Conservation (phyloP, 2,113 vertebrate species). For the Datnioides undecimradiatus region DNA sequence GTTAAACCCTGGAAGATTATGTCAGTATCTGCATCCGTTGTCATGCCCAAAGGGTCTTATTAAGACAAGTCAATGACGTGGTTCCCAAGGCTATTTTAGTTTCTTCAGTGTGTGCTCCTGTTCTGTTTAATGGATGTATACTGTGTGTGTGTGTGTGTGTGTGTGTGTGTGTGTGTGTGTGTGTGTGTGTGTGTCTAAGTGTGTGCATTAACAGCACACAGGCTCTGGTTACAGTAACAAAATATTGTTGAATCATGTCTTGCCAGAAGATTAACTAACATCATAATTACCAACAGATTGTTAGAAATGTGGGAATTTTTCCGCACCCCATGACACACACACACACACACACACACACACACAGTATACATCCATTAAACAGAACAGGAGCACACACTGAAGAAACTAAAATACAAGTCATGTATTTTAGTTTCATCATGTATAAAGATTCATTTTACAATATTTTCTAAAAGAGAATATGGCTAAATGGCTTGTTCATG, state of each 20-base stretch:
- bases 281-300: background rate
- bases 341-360: background rate
- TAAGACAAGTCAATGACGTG: background rate
- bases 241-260: constrained; percentile 9
- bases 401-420: no score
- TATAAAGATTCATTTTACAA: background rate
- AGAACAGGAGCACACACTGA: no score
- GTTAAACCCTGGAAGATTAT: constrained; percentile 11
- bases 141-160: background rate
- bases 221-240: background rate
- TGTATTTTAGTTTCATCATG: no score
- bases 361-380: background rate
- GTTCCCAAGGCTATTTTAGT: background rate
- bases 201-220: background rate
- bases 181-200: no score
- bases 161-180: no score
- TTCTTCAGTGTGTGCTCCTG: no score
- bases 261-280: background rate
- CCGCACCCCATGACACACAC: background rate
- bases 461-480: background rate
- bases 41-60: background rate
- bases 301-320: background rate
- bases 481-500: background rate
- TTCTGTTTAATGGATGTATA: background rate
- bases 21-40: constrained; percentile 22